Evolutionary conservation across 2,888 invertebrate species (phyloP).

Genomic region (Drosophila barbarae): DNA sequence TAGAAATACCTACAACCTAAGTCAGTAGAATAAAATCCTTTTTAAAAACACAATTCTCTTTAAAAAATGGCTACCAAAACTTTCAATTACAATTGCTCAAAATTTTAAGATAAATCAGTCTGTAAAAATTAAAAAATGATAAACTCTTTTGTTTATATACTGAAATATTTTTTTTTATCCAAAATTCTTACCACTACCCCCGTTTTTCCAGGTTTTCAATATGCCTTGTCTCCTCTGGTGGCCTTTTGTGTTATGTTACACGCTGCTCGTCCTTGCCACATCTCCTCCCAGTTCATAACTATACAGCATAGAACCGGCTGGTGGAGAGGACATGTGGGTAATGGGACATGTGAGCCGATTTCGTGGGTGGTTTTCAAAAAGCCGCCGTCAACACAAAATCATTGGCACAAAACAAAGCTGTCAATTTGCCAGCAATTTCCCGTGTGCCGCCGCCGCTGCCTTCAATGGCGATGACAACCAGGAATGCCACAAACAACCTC

Average conservation of each 20-base stretch:
- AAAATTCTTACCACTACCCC: background rate
- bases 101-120: background rate
- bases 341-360: conserved; percentile 42
- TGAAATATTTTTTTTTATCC: no score
- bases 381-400: conserved; percentile 53
- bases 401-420: conserved; percentile 70
- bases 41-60: background rate
- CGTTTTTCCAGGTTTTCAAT: conserved; percentile 21
- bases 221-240: conserved; percentile 1
- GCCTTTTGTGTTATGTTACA: conserved; percentile 30
- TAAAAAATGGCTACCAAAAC: background rate
- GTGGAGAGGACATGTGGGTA: background rate
- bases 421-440: conserved; percentile 72
- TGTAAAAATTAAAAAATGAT: rapidly evolving
- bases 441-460: conserved; percentile 36
- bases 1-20: background rate
- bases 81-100: background rate
- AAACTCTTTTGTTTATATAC: rapidly evolving
- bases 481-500: conserved; percentile 31
- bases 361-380: conserved; percentile 33
- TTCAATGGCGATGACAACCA: conserved; percentile 25
- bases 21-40: background rate
- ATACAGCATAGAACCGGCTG: background rate
- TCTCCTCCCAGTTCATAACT: conserved; percentile 6
- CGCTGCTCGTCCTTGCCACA: conserved; percentile 16